Percentiles rank a stretch among this genome's conserved stretches.
Evolutionary conservation across 2,797 vertebrate species (phyloP).

Genomic region (Cyprinodon diabolis): DNA sequence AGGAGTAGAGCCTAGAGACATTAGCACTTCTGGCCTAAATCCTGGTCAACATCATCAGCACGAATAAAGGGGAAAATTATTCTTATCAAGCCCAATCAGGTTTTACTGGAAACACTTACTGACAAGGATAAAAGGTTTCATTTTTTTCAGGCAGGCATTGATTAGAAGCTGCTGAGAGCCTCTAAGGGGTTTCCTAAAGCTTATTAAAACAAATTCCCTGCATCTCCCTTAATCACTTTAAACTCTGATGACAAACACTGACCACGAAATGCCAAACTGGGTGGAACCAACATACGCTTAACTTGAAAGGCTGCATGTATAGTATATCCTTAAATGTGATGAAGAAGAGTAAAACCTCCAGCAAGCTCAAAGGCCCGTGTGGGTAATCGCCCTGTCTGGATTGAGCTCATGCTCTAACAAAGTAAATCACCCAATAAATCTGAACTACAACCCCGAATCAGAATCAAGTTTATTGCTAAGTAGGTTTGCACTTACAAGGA

Average conservation of each 20-base stretch:
- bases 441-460: conserved; percentile 22
- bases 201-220: conserved; percentile 23
- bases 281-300: conserved; percentile 25
- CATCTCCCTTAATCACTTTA: conserved; percentile 22
- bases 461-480: too few relatives aligned
- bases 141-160: conserved; percentile 18
- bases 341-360: conserved; percentile 14
- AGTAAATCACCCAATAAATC: conserved; percentile 13
- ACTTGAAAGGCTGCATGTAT: conserved; percentile 23
- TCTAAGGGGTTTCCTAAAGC: conserved; percentile 28
- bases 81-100: conserved; percentile 30
- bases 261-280: conserved; percentile 41
- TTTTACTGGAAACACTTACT: conserved; percentile 34
- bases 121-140: conserved; percentile 7
- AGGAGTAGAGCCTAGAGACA: conserved; percentile 40
- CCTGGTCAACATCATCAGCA: conserved; percentile 9
- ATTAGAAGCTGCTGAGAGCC: conserved; percentile 14
- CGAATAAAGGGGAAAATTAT: conserved; percentile 1
- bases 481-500: too few relatives aligned
- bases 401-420: conserved; percentile 17
- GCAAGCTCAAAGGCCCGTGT: conserved; percentile 8
- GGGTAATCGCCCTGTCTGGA: conserved; percentile 33
- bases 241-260: conserved; percentile 32
- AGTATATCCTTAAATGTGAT: conserved; percentile 32
- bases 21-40: conserved; percentile 28